Conservation (phyloP, 2,888 invertebrate species). For the Phasia obesa region DNA sequence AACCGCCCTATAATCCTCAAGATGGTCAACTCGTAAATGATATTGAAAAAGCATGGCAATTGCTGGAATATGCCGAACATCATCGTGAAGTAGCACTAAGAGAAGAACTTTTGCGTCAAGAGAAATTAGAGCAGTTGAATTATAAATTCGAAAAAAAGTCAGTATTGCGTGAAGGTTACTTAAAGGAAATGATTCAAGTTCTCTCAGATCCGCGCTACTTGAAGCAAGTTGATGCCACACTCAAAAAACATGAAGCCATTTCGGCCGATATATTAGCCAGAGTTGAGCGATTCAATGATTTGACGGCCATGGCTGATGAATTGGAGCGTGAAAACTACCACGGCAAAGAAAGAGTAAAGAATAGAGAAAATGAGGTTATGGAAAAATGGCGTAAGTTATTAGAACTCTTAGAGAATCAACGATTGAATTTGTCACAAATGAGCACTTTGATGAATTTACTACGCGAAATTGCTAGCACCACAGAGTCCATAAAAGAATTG, state of each 20-base stretch:
- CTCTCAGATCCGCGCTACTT: conserved; percentile 95
- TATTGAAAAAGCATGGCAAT: conserved; percentile 97
- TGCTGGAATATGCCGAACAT: conserved; percentile 96
- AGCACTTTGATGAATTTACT: conserved; percentile 94
- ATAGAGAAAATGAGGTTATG: conserved; percentile 87
- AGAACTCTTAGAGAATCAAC: conserved; percentile 92
- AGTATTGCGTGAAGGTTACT: conserved; percentile 95
- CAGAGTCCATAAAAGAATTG: conserved; percentile 91
- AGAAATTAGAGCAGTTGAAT: conserved; percentile 96
- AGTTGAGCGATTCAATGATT: conserved; percentile 96
- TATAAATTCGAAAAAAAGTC: conserved; percentile 98
- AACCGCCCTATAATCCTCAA: conserved; percentile 91
- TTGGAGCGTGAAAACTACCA: conserved; percentile 95
- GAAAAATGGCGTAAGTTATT: conserved; percentile 94
- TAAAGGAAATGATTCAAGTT: conserved; percentile 98
- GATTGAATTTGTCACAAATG: conserved; percentile 88
- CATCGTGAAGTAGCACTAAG: conserved; percentile 95
- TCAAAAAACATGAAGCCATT: conserved; percentile 99
- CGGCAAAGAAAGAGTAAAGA: conserved; percentile 90
- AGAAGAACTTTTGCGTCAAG: conserved; percentile 94
- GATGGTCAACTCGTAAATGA: conserved; percentile 97
- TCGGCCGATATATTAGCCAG: conserved; percentile 97
- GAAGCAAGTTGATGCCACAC: conserved; percentile 96
- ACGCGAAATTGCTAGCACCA: conserved; percentile 95
- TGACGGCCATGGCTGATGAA: conserved; percentile 96